Evolutionary conservation across 2,797 vertebrate genomes (phyloP), one percentile per base, ranked within the genome.

Genomic region (Hipposideros larvatus): DNA sequence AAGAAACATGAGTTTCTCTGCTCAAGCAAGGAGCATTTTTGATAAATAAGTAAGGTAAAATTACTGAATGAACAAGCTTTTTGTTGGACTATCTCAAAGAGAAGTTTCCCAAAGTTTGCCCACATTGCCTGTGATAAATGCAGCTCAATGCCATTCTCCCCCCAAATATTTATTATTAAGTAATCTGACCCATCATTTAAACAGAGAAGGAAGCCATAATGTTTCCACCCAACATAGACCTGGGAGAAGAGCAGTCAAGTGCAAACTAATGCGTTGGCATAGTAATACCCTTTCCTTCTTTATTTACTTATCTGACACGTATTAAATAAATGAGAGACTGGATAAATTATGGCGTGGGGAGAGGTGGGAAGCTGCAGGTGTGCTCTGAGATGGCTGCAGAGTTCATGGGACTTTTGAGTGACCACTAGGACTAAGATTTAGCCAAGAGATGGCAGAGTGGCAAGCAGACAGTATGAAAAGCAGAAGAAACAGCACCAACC

Each of bases 1-100:
- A 95, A 91, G 88, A 95, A 90, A 90, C 80, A 37, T 26, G 63
- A 68, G 48, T 79, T 90, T 63, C 78, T 94, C 55, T 74, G 34
- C 65, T 91, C 70, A 96, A 77, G 41, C 26, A 84, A 90, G n/a
- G 34, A 80, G 53, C 0, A 28, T 22, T 86, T 94, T 77, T 48
- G 26, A 63, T 82, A 85, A 83, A 77, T 71, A 88, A 88, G 59
- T 61, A 37, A 87, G 26, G 82, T 78, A 34, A 89, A 92, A 87
- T 78, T 78, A 41, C 3, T 24, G 46, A 85, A 73, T 91, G 79
- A 31, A 31, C 34, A 41, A 92, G 41, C 15, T 41, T 43, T 18
- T 1, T 57, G 8, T 41, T 87, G 51, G 19, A 66, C 7, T 34
- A 16, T 19, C 61, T 84, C 65, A 90, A 71, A 94, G 87, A 97